Conservation (phyloP, 1,140 invertebrate species). For the Hirudo medicinalis region DNA sequence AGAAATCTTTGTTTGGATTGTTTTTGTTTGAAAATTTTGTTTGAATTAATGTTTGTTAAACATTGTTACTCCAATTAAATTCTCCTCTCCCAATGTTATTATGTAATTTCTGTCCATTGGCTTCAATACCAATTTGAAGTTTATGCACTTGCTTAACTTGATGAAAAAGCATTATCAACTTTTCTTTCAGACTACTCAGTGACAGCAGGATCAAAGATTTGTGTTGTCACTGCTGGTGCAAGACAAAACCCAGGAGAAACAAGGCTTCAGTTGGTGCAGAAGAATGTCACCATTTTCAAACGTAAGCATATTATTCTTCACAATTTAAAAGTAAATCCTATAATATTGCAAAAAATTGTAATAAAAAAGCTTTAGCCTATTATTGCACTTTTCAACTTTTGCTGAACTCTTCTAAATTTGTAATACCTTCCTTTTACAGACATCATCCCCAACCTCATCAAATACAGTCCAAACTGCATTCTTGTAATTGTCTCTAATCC, state of each 20-base stretch:
- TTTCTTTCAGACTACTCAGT: constrained; percentile 54
- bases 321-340: too few species aligned
- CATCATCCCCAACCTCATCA: constrained; percentile 65
- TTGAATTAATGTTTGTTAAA: not conserved
- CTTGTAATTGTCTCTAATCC: constrained; percentile 80
- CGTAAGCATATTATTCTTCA: constrained; percentile 24
- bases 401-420: not conserved
- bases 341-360: too few species aligned
- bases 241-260: constrained; percentile 73
- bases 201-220: constrained; percentile 64
- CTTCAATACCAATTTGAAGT: too few species aligned
- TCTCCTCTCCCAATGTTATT: not conserved
- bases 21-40: not conserved
- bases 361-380: too few species aligned
- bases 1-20: too few species aligned
- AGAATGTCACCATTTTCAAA: constrained; percentile 78
- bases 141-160: too few species aligned
- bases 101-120: too few species aligned
- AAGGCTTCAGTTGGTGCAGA: constrained; percentile 65
- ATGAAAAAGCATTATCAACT: not conserved
- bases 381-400: too few species aligned
- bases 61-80: not conserved
- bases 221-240: constrained; percentile 74
- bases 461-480: constrained; percentile 71
- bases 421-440: constrained; percentile 30